Conservation (phyloP, 2,113 vertebrate genomes). For the Laterallus jamaicensis region DNA sequence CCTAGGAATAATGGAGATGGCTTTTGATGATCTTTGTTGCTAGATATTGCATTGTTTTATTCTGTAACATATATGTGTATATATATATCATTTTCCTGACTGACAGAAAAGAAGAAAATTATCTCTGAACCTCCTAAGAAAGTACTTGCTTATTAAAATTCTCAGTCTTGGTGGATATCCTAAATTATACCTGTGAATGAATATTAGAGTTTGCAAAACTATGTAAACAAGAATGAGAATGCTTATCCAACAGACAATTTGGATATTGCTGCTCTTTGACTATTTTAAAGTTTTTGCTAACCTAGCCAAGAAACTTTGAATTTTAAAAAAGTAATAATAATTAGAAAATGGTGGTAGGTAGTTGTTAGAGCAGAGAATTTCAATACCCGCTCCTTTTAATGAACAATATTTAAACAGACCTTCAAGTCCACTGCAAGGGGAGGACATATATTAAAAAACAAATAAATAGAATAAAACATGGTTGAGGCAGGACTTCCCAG, state of each 20-base stretch:
- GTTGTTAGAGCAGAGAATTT: background rate
- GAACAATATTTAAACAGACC: background rate
- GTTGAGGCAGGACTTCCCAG: background rate
- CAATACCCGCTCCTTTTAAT: background rate
- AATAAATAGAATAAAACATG: background rate
- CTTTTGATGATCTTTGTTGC: background rate
- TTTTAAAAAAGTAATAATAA: background rate
- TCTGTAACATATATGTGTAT: background rate
- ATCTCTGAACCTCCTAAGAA: background rate
- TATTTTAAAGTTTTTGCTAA: background rate
- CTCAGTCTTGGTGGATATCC: background rate
- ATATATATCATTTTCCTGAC: background rate
- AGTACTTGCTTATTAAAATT: background rate
- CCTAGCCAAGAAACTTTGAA: background rate
- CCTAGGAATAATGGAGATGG: background rate
- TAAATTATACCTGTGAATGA: background rate
- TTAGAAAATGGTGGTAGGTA: background rate
- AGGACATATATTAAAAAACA: background rate
- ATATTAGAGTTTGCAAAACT: background rate
- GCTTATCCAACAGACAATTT: background rate
- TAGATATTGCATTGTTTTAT: background rate
- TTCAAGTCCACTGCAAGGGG: background rate
- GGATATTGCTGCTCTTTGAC: background rate
- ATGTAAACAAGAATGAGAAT: background rate
- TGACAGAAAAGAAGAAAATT: background rate